A percentile compares a stretch with the other conserved stretches of the same genome.
Evolutionary conservation across 2,888 invertebrate genomes (phyloP).

Genomic region (Cloeon dipterum): DNA sequence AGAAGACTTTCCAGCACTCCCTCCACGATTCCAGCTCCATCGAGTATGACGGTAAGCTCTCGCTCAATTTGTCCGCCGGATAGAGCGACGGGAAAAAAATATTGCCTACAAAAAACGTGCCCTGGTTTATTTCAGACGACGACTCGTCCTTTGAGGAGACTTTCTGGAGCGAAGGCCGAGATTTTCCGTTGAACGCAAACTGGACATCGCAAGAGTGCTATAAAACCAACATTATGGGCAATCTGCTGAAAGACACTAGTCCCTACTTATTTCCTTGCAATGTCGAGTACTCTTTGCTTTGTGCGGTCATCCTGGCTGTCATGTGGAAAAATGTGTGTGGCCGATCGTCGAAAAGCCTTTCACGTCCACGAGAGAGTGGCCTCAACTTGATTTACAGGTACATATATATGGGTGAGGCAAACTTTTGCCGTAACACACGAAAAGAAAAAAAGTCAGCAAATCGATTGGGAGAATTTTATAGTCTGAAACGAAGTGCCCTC

Average conservation of each 20-base stretch:
- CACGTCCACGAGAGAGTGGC: constrained; percentile 2
- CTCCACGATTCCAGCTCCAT: background rate
- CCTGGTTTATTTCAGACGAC: no score
- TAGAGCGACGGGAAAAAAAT: no score
- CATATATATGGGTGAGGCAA: no score
- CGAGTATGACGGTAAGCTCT: no score
- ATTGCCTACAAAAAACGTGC: no score
- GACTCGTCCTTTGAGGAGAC: background rate
- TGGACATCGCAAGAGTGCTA: constrained; percentile 19
- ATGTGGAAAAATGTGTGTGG: constrained; percentile 17
- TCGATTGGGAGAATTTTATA: no score
- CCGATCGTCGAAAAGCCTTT: background rate
- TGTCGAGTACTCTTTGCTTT: constrained; percentile 30
- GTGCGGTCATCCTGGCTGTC: constrained; percentile 26
- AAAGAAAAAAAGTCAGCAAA: no score
- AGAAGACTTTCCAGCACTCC: background rate
- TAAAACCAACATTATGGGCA: constrained; percentile 42
- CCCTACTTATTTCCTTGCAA: constrained; percentile 30
- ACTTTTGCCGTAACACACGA: no score
- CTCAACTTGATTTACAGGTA: constrained; percentile 5
- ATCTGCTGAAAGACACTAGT: constrained; percentile 36
- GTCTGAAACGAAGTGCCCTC: no score
- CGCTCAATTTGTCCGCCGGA: no score
- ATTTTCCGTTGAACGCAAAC: background rate
- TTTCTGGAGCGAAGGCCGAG: no score